Evolutionary conservation across 2,888 invertebrate genomes (phyloP), one percentile per base, ranked within the genome.

Genomic region (Leptinotarsa juncta): DNA sequence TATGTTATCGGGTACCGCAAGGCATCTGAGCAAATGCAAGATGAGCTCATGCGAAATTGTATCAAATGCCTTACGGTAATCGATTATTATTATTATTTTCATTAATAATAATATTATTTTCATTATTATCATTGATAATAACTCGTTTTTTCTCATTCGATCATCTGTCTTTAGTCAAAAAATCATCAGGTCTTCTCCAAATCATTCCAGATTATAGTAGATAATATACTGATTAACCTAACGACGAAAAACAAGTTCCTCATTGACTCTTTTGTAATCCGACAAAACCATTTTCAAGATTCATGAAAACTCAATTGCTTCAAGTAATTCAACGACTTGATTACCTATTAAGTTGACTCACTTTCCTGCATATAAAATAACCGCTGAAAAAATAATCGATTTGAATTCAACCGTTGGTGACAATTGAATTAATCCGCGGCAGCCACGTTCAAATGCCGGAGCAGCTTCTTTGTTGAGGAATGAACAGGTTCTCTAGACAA

Each of bases 401-500:
- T 74, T 69, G 71, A 75, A 79, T 78, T 73, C 77, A 77, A 76
- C 72, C 69, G 72, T 75, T 70, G 67, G 78, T 78, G 79, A 81
- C 82, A 82, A 82, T 81, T 82, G 81, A 82, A 81, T 83, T 81
- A 82, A 82, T 82, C 80, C 79, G 70, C 67, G 73, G 79, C 79
- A 81, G 80, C 77, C 73, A 77, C 78, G 80, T 80, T 81, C 80
- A 83, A 82, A 82, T 76, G 77, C 78, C 80, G 77, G 74, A 78
- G 79, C 78, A 79, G 78, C 81, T 81, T 81, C 83, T 84, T 83
- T 83, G 84, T 82, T 77, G 73, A 81, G 81, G 81, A 84, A 83
- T 83, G 84, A 85, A 85, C 85, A 84, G 84, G 85, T 85, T 84
- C 81, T 77, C 79, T 80, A 82, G 81, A 83, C 83, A 82, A 81